phyloP scores from a whole-genome alignment of 2,113 vertebrate species.

The Hymenochirus boettgeri region DNA sequence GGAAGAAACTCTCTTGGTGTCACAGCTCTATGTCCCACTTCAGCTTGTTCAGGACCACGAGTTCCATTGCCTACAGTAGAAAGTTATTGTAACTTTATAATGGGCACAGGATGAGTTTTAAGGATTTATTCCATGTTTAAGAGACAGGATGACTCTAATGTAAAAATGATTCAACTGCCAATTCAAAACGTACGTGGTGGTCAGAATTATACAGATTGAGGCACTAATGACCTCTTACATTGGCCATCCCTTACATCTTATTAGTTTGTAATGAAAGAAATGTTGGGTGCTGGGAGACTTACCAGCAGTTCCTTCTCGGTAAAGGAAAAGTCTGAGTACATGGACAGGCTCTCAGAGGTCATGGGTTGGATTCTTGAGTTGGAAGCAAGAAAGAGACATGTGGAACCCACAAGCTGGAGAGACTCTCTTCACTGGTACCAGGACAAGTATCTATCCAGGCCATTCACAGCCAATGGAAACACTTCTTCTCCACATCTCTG shows the following conservation, averaged over 20 bases:
- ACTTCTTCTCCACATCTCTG: conserved; percentile 63
- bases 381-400: conserved; percentile 69
- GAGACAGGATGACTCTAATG: too few relatives aligned
- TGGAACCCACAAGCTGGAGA: conserved; percentile 57
- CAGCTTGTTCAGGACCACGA: conserved; percentile 62
- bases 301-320: conserved; percentile 58
- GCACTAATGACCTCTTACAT: too few relatives aligned
- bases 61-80: conserved; percentile 66
- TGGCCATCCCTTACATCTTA: too few relatives aligned
- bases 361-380: conserved; percentile 66
- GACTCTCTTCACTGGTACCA: conserved; percentile 51
- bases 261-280: too few relatives aligned
- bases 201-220: too few relatives aligned
- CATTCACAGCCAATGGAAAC: conserved; percentile 65
- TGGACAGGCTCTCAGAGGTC: conserved; percentile 56
- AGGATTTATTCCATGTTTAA: too few relatives aligned
- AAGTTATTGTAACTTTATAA: too few relatives aligned
- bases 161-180: too few relatives aligned
- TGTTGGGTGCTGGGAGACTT: conserved; percentile 32
- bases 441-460: conserved; percentile 68
- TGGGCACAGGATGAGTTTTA: too few relatives aligned
- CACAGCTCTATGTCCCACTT: conserved; percentile 69
- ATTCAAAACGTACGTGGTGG: too few relatives aligned
- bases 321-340: conserved; percentile 62
- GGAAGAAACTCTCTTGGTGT: conserved; percentile 73